Conservation (phyloP, 2,113 vertebrate genomes). For the Epinephelus moara region DNA sequence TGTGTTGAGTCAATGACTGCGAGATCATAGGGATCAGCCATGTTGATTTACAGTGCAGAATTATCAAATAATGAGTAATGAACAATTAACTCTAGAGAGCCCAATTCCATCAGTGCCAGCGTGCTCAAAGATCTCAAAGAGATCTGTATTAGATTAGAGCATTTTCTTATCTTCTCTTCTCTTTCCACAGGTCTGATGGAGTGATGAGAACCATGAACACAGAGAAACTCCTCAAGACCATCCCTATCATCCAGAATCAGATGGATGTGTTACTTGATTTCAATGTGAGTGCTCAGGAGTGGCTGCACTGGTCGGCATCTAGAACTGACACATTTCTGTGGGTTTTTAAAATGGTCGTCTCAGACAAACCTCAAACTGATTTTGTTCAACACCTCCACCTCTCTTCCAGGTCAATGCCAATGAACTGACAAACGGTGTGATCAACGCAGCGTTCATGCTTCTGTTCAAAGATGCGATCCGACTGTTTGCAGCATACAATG, state of each 20-base stretch:
- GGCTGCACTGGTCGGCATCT: background rate
- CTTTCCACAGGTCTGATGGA: slow-evolving; percentile 88
- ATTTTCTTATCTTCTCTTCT: background rate
- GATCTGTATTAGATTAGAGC: too few species aligned
- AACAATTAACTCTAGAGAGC: background rate
- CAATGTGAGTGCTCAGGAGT: slow-evolving; percentile 87
- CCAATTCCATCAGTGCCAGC: too few species aligned
- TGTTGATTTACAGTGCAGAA: background rate
- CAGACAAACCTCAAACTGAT: background rate
- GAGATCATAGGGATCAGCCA: background rate
- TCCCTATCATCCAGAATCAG: slow-evolving; percentile 94
- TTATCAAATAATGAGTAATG: background rate
- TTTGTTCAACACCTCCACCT: slow-evolving; percentile 20
- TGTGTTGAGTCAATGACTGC: background rate
- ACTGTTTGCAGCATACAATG: slow-evolving; percentile 96
- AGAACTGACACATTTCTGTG: background rate
- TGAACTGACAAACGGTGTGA: slow-evolving; percentile 96
- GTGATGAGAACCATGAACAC: slow-evolving; percentile 97
- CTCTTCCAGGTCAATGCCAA: slow-evolving; percentile 93
- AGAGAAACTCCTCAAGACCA: slow-evolving; percentile 94
- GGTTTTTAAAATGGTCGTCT: background rate
- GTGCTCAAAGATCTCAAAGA: too few species aligned
- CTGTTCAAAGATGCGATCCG: slow-evolving; percentile 98
- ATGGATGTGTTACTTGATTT: slow-evolving; percentile 97
- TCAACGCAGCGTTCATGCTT: slow-evolving; percentile 98